phyloP scores from a whole-genome alignment of 2,888 invertebrate species.

The Platycnemis pennipes region DNA sequence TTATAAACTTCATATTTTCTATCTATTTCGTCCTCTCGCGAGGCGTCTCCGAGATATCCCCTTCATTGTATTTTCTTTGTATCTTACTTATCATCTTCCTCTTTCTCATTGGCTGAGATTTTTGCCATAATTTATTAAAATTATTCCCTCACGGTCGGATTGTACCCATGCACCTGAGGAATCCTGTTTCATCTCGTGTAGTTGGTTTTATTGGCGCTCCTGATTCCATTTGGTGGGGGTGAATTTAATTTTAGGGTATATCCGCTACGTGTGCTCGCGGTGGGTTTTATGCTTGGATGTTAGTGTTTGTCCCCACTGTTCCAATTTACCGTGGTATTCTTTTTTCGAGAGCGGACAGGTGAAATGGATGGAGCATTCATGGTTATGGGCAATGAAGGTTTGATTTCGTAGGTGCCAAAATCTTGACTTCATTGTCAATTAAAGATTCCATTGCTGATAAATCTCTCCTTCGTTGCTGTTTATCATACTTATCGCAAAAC shows the following conservation, averaged over 20 bases:
- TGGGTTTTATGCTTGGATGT: neutral
- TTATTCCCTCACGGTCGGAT: neutral
- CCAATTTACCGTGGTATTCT: neutral
- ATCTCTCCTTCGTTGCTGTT: no score
- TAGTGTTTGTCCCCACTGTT: neutral
- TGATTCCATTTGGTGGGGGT: neutral
- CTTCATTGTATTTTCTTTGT: neutral
- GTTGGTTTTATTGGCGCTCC: neutral
- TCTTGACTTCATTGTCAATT: no score
- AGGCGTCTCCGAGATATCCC: neutral
- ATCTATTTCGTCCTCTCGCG: neutral
- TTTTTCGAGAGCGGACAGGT: no score
- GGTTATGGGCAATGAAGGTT: no score
- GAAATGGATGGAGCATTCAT: no score
- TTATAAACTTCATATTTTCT: neutral
- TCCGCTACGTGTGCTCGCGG: neutral
- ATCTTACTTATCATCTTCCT: neutral
- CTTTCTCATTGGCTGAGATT: neutral
- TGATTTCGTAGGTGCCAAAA: no score
- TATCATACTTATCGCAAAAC: no score
- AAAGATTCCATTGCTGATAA: no score
- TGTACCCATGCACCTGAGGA: neutral
- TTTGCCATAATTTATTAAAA: neutral
- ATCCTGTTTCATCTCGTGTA: neutral
- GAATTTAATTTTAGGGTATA: neutral